A percentile compares a stretch with the other conserved stretches of the same genome.
Conservation (phyloP, 1,140 invertebrate species). For the Scaptodrosophila lebanonensis region DNA sequence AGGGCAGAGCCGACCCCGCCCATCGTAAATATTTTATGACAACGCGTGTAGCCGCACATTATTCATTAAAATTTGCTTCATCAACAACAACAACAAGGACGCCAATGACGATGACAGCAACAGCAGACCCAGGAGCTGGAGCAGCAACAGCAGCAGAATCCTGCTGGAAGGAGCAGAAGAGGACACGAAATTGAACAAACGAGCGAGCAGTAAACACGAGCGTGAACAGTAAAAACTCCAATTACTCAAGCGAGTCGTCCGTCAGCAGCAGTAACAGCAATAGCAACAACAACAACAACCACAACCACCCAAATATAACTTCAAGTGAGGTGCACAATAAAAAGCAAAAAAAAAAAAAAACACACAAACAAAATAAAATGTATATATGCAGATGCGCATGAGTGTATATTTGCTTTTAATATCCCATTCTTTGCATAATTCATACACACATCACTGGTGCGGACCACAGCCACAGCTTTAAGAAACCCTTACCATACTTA, state of each 20-base stretch:
- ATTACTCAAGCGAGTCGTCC: conserved; percentile 58
- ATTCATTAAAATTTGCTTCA: conserved; percentile 72
- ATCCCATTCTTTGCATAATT: conserved; percentile 72
- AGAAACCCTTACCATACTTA: no score
- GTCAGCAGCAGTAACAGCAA: conserved; percentile 14
- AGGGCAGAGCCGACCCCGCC: conserved; percentile 24
- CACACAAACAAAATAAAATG: conserved; percentile 4
- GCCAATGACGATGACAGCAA: neutral
- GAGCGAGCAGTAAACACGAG: conserved; percentile 58
- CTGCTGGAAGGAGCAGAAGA: conserved; percentile 19
- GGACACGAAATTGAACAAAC: conserved; percentile 62
- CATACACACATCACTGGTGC: conserved; percentile 40
- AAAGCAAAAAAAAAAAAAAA: conserved; percentile 29
- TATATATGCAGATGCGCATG: conserved; percentile 14
- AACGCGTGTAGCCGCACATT: conserved; percentile 69
- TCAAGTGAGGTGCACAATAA: conserved; percentile 21
- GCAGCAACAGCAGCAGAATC: conserved; percentile 17
- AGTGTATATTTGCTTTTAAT: conserved; percentile 63
- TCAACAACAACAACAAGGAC: conserved; percentile 38
- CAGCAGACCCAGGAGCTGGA: neutral
- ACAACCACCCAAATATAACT: no score
- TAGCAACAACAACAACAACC: conserved; percentile 15
- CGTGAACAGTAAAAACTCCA: conserved; percentile 42
- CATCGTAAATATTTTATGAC: conserved; percentile 59
- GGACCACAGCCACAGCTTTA: conserved; percentile 48